Evolutionary conservation across 2,113 vertebrate genomes (phyloP), one percentile per base, ranked within the genome.

Genomic region (Myodes glareolus): DNA sequence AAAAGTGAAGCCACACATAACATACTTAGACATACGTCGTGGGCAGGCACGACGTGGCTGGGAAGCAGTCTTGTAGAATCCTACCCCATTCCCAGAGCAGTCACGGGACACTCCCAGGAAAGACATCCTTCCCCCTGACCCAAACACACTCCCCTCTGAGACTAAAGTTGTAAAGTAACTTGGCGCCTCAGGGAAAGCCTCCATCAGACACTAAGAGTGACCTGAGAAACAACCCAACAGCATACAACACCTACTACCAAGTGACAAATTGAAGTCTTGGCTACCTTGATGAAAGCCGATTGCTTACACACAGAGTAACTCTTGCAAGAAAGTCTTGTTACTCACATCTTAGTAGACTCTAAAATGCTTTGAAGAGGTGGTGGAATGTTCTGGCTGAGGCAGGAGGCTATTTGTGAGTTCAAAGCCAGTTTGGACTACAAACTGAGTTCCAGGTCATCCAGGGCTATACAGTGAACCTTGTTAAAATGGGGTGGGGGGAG

Each of bases 1-100:
- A 42, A n/a, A 84, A 90, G 52, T 13, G 29, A 91, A 95, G 33
- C 42, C 95, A 95, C 89, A 17, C 23, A 85, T 21, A 29, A 39
- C 27, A 16, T 2, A 29, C 42, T 27, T n/a, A 19, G 19, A 21
- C 19, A 21, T 21, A 58, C 6, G 6, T 55, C 55, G 25, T 6
- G 6, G 11, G 29, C 39, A 84, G 94, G 77, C 25, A 50, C 50
- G 61, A 6, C 52, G 25, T 65, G 33, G 25, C 65, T 50, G n/a
- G 25, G 61, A 39, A 68, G 52, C 75, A 87, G 19, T 12, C 36
- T 11, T 0, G 10, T 19, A 29, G 11, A 31, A 9, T 5, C 27
- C 5, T 16, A 70, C 23, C 70, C 31, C 78, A 42, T 50, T 45
- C 12, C 72, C 63, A 94, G 47, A 55, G 21, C 55, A 90, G 3